phyloP scores from a whole-genome alignment of 2,113 vertebrate genomes.

The Channa argus region DNA sequence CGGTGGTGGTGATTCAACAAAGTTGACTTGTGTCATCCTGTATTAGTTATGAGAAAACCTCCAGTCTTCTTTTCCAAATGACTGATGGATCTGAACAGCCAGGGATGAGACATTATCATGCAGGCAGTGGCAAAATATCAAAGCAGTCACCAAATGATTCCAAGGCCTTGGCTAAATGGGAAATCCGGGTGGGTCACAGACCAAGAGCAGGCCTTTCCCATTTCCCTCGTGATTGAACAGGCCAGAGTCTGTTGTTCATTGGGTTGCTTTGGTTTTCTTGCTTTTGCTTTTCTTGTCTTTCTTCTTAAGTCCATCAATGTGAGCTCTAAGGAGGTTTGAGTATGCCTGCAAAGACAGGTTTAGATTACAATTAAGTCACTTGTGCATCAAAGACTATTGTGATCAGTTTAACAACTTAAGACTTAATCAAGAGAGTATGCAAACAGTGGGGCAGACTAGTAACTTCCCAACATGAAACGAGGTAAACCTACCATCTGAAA shows the following conservation, averaged over 20 bases:
- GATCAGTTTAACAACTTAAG: too few relatives aligned
- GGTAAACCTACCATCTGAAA: conserved; percentile 95
- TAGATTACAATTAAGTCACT: background rate
- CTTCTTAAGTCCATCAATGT: conserved; percentile 99
- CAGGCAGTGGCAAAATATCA: conserved; percentile 58
- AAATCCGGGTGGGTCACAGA: conserved; percentile 1
- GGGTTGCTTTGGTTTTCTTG: conserved; percentile 97
- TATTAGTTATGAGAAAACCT: conserved; percentile 35
- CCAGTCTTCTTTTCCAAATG: conserved; percentile 44
- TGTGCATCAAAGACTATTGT: background rate
- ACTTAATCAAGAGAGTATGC: background rate
- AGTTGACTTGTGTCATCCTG: conserved; percentile 23
- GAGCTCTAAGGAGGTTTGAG: conserved; percentile 95
- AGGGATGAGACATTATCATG: conserved; percentile 52
- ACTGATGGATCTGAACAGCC: conserved; percentile 51
- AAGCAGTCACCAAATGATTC: conserved; percentile 53
- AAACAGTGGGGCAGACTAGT: background rate
- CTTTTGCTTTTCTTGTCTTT: conserved; percentile 99
- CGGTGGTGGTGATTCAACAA: conserved; percentile 26
- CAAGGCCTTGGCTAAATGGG: conserved; percentile 32
- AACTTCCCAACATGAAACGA: background rate
- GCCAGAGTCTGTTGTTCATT: conserved; percentile 84
- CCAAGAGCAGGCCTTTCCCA: conserved; percentile 24
- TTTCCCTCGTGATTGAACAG: conserved; percentile 36
- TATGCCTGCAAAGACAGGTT: conserved; percentile 86